Percentiles rank a stretch among this genome's conserved stretches.
These are phyloP conservation scores for Hypena proboscidalis DNA, from an alignment of 2,888 invertebrate genomes.

Conservation along the genomic window DNA sequence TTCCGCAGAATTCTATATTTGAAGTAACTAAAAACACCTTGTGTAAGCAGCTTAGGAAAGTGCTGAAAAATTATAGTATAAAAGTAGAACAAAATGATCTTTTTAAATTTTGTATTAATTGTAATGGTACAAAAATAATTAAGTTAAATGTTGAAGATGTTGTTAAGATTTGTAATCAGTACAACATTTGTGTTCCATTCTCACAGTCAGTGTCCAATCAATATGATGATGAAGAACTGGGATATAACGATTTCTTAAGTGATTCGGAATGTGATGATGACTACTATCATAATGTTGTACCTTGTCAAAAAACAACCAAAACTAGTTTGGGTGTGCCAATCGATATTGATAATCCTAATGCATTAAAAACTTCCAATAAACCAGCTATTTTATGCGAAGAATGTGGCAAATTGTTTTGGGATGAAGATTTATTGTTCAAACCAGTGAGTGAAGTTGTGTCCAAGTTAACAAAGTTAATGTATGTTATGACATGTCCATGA, in stretches of 20 bases:
- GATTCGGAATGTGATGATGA: conserved; percentile 74
- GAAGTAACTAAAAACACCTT: conserved; percentile 82
- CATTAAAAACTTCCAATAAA: conserved; percentile 74
- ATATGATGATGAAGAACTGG: conserved; percentile 60
- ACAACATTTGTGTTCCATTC: conserved; percentile 39
- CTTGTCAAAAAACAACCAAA: conserved; percentile 55
- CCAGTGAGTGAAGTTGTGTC: conserved; percentile 54
- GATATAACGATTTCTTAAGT: conserved; percentile 68
- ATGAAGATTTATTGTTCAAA: conserved; percentile 69
- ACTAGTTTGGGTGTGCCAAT: conserved; percentile 84
- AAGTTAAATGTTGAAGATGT: conserved; percentile 60
- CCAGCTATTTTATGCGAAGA: conserved; percentile 88
- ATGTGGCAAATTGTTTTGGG: conserved; percentile 92
- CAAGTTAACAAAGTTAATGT: conserved; percentile 48
- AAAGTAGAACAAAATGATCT: conserved; percentile 87
- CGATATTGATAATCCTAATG: conserved; percentile 80
- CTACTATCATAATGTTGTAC: conserved; percentile 51
- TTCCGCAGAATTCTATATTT: conserved; percentile 80
- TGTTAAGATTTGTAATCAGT: conserved; percentile 56
- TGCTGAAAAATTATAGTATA: conserved; percentile 88
- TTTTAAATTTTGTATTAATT: conserved; percentile 90
- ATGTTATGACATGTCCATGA: conserved; percentile 39
- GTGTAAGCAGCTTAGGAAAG: conserved; percentile 88
- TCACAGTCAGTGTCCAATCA: conserved; percentile 36
- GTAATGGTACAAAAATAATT: conserved; percentile 68